Evolutionary conservation across 2,113 vertebrate species (phyloP).

Genomic region (Pluvianellus socialis): DNA sequence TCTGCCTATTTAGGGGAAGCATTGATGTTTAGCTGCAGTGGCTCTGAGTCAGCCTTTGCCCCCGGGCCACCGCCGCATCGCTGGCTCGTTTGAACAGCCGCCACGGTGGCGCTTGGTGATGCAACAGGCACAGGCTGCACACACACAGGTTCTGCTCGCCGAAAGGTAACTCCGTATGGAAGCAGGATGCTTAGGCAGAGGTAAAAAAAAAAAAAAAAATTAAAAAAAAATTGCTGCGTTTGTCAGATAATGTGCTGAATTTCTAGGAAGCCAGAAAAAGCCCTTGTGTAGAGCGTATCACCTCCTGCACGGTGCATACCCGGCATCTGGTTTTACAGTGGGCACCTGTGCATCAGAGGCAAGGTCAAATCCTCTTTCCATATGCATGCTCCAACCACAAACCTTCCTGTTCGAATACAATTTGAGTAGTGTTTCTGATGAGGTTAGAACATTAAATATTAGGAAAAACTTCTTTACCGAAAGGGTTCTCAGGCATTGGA

Average conservation of each 20-base stretch:
- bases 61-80: conserved; percentile 21
- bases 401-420: background rate
- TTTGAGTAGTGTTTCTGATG: background rate
- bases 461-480: no score
- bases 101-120: conserved; percentile 39
- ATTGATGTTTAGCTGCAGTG: conserved; percentile 55
- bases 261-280: background rate
- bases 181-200: background rate
- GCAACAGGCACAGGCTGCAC: conserved; percentile 29
- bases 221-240: background rate
- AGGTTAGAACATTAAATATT: background rate
- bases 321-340: background rate
- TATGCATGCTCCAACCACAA: background rate
- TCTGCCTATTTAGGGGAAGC: conserved; percentile 57
- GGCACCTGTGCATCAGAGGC: background rate
- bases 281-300: background rate
- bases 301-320: background rate
- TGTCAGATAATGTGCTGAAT: background rate
- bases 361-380: background rate
- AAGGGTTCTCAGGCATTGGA: no score
- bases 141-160: background rate
- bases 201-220: background rate
- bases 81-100: conserved; percentile 41
- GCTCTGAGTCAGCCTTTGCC: conserved; percentile 67
- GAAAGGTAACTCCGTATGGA: background rate